phyloP scores from a whole-genome alignment of 1,140 invertebrate genomes.

The Neotoxoptera formosana region DNA sequence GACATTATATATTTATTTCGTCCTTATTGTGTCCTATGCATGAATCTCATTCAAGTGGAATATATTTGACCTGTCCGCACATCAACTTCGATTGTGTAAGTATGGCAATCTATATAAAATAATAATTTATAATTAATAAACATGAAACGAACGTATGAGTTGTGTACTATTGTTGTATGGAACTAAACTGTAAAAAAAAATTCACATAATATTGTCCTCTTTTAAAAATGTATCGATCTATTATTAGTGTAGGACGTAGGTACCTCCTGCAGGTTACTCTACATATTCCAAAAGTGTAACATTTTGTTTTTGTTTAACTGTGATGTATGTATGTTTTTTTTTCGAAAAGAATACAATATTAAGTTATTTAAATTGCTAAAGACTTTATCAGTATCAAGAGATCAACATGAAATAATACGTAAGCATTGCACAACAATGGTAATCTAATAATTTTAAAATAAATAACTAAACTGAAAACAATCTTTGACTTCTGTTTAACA shows the following conservation, averaged over 20 bases:
- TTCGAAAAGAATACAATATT: background rate
- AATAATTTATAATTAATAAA: background rate
- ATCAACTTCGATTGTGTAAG: background rate
- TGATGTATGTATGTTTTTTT: background rate
- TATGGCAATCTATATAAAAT: background rate
- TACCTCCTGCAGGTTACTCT: background rate
- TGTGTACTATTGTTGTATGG: background rate
- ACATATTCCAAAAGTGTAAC: background rate
- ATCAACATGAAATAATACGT: background rate
- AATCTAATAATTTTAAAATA: background rate
- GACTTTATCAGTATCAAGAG: background rate
- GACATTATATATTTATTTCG: constrained; percentile 23
- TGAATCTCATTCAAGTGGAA: background rate
- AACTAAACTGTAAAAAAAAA: no score
- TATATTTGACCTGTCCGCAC: background rate
- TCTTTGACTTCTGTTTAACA: background rate
- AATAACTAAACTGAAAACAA: background rate
- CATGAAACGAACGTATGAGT: background rate
- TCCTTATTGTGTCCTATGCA: background rate
- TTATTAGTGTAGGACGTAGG: background rate
- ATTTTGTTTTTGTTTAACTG: background rate
- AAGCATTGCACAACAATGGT: no score
- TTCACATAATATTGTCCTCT: background rate
- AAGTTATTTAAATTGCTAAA: background rate
- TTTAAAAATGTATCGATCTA: background rate